Conservation (phyloP, 2,797 vertebrate genomes). For the Syncerus caffer region DNA sequence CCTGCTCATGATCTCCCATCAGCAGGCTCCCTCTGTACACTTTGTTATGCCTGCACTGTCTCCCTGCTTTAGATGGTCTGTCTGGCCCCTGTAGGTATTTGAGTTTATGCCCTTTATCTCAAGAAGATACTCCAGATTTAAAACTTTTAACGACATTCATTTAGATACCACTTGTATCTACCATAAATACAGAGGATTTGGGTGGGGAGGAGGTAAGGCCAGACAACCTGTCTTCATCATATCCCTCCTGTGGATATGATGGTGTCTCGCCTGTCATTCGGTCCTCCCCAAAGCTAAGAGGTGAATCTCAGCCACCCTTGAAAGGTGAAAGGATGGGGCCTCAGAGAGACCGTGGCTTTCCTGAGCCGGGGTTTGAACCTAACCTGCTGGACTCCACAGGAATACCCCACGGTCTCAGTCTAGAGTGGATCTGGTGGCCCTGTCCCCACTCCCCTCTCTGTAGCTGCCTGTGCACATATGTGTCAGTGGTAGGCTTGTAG, state of each 20-base stretch:
- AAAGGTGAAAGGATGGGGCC: neutral
- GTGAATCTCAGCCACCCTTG: neutral
- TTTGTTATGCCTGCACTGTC: neutral
- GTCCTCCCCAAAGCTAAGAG: neutral
- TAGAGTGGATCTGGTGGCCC: too few species aligned
- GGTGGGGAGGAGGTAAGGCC: rapidly evolving
- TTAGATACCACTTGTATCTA: neutral
- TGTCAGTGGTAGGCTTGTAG: neutral
- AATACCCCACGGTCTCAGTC: neutral
- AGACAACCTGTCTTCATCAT: neutral
- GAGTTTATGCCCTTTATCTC: constrained; percentile 4
- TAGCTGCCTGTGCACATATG: neutral
- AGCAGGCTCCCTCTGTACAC: neutral
- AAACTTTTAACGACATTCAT: neutral
- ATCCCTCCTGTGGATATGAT: neutral
- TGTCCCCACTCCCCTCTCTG: neutral
- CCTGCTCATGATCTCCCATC: neutral
- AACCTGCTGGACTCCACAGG: neutral
- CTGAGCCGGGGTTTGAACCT: neutral
- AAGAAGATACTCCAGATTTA: neutral
- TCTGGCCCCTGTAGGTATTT: neutral
- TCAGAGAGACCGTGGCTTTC: neutral
- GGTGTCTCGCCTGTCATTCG: neutral
- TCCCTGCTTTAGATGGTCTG: neutral
- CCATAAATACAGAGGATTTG: neutral